These are phyloP conservation scores for Lepidocolaptes lacrymiger DNA, from an alignment of 2,797 vertebrate genomes.

Conservation along the genomic window DNA sequence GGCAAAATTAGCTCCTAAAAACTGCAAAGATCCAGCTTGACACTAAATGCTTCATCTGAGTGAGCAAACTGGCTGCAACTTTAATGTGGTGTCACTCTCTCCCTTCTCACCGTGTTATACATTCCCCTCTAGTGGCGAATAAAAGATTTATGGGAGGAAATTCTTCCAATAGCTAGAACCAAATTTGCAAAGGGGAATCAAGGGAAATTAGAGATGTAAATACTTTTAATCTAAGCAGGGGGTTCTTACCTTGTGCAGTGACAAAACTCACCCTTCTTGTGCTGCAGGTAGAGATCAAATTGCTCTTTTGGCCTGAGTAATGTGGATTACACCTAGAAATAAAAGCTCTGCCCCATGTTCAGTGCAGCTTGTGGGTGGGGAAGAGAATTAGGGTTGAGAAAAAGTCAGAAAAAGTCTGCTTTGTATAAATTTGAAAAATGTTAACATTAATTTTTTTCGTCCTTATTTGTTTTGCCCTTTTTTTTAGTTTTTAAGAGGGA, in stretches of 20 bases:
- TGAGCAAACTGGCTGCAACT: not conserved
- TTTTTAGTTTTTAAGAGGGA: no score
- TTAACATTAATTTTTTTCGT: not conserved
- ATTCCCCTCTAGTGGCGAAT: constrained; percentile 58
- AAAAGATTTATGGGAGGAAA: constrained; percentile 24
- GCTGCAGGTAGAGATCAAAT: not conserved
- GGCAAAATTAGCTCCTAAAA: not conserved
- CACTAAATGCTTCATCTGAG: not conserved
- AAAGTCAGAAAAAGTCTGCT: not conserved
- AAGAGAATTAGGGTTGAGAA: not conserved
- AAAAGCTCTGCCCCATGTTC: not conserved
- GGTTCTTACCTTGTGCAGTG: not conserved
- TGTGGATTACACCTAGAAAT: not conserved
- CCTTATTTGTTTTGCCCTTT: not conserved
- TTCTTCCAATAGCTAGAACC: not conserved
- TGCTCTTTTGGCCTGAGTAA: not conserved
- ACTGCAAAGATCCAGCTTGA: not conserved
- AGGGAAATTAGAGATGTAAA: not conserved
- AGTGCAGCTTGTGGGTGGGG: not conserved
- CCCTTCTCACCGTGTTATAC: not conserved
- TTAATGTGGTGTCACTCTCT: not conserved
- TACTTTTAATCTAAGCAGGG: not conserved
- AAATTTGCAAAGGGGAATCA: not conserved
- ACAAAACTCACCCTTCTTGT: not conserved
- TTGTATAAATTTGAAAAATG: not conserved